These are phyloP conservation scores for Rhynchotus rufescens DNA, from an alignment of 2,797 vertebrate genomes.

Conservation along the genomic window DNA sequence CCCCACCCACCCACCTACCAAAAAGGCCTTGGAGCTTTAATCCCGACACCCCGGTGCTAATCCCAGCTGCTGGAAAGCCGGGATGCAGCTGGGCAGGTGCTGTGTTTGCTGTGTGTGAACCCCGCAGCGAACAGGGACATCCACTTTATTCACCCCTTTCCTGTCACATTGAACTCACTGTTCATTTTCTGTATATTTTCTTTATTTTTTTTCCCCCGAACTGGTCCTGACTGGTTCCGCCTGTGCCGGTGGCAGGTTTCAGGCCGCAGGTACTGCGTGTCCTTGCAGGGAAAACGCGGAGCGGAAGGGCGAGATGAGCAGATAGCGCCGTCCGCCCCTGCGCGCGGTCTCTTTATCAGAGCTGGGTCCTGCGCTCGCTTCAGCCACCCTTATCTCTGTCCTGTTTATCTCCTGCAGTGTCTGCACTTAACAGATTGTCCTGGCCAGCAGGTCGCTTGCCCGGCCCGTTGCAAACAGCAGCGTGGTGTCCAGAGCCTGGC, in stretches of 20 bases:
- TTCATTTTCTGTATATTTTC: too few relatives aligned
- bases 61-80: background rate
- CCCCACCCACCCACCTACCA: background rate
- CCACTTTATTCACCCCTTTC: background rate
- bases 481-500: fast-evolving
- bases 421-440: slow-evolving; percentile 9
- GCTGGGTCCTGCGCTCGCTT: background rate
- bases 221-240: background rate
- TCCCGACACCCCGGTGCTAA: background rate
- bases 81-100: background rate
- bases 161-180: background rate
- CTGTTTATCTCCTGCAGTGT: slow-evolving; percentile 38
- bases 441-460: background rate
- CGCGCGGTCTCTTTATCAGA: slow-evolving; percentile 25
- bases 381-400: slow-evolving; percentile 45
- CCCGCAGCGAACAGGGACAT: background rate
- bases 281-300: background rate
- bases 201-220: background rate
- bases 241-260: background rate
- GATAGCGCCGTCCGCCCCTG: slow-evolving; percentile 5
- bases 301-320: background rate
- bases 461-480: background rate
- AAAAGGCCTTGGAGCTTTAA: background rate
- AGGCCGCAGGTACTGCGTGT: background rate
- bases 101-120: background rate